phyloP scores from a whole-genome alignment of 2,888 invertebrate genomes.

The Pandemis heparana region DNA sequence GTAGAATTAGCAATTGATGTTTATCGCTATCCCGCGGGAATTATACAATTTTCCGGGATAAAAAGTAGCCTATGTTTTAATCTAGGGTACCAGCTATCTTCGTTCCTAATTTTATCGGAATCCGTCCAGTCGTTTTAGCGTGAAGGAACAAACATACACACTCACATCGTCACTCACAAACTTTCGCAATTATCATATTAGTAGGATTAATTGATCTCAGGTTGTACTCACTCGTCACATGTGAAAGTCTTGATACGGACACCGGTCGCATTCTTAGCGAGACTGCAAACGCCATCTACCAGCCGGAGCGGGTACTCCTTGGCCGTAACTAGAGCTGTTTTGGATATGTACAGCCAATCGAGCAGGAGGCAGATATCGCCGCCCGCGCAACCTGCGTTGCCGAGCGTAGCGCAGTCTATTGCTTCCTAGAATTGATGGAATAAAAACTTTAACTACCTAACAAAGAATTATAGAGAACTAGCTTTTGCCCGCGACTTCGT shows the following conservation, averaged over 20 bases:
- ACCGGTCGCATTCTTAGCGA: slow-evolving; percentile 72
- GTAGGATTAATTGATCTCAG: not conserved
- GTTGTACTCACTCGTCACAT: slow-evolving; percentile 87
- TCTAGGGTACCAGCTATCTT: too few relatives aligned
- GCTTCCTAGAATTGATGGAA: slow-evolving; percentile 80
- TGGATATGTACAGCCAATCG: slow-evolving; percentile 88
- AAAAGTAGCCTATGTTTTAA: too few relatives aligned
- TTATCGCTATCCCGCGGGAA: too few relatives aligned
- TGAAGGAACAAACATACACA: too few relatives aligned
- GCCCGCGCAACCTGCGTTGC: slow-evolving; percentile 91
- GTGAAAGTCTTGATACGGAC: slow-evolving; percentile 84
- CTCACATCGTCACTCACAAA: too few relatives aligned
- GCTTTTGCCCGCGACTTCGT: too few relatives aligned
- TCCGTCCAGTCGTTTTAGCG: too few relatives aligned
- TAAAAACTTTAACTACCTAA: not conserved
- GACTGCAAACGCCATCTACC: slow-evolving; percentile 74
- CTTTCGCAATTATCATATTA: too few relatives aligned
- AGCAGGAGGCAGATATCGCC: slow-evolving; percentile 93
- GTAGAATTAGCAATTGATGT: too few relatives aligned
- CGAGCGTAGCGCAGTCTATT: slow-evolving; percentile 92
- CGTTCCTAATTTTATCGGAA: too few relatives aligned
- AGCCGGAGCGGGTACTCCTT: slow-evolving; percentile 87
- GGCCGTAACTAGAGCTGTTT: slow-evolving; percentile 85
- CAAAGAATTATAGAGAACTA: too few relatives aligned
- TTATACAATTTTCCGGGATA: too few relatives aligned